Base-by-base conservation (phyloP, 2,888 invertebrate genomes). In the Platycheirus albimanus region DNA sequence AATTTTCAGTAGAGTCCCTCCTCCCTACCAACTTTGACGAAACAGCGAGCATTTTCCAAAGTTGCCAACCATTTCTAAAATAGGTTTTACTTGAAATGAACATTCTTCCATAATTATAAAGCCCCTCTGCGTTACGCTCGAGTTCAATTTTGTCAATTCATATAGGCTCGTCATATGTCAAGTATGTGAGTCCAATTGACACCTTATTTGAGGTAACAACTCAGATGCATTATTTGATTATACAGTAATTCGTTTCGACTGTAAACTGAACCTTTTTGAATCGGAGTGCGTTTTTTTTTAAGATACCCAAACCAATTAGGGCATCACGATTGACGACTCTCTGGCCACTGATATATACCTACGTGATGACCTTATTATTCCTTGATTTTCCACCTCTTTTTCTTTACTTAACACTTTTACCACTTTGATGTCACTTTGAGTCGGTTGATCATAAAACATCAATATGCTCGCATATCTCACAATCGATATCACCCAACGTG, bases 361-460 rank as follows among this genome's bases (percentile, higher is more conserved):
- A 83, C 83, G 83, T 83, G 83, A 69, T 83, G 83, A 83, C 83
- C 83, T 83, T 83, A 83, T 78, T 83, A 58, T 49, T 61, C 66
- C 28, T 49, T 43, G 36, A 28, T 43, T 47, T 47, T 36, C 38
- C 58, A 45, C 38, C 36, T 47, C 17, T 17, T 56, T 47, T 36
- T 6, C 15, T 28, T 58, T 13, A 13, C 3, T 38, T 75, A 61
- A 41, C 52, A 51, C 64, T 58, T 47, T 47, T 30, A 28, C 17
- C 45, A 19, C 45, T 13, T 7, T 15, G 36, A 28, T 64, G 58
- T 72, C 58, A 51, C 11, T 47, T 52, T 36, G n/a, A 61, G 49
- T 64, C 56, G 54, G 45, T 64, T 20, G 36, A 66, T 80, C 76
- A 76, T 71, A 81, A 75, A 76, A 66, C 69, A 56, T 45, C 64